phyloP scores from a whole-genome alignment of 2,888 invertebrate genomes.

The Lepidocyrtoides sp. region DNA sequence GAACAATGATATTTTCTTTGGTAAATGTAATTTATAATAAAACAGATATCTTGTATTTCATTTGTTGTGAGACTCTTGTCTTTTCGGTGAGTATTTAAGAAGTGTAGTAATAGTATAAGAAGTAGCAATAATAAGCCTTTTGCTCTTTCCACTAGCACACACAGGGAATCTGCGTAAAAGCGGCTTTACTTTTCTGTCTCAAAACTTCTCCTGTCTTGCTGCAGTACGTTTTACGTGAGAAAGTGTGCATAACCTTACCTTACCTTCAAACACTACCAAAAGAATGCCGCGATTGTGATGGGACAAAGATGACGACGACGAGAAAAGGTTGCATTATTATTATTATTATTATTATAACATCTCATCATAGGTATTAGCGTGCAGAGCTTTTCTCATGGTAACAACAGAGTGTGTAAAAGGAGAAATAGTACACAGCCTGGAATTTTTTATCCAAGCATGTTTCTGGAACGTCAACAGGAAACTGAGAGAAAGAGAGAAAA shows the following conservation, averaged over 20 bases:
- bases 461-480: background rate
- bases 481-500: background rate
- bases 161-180: background rate
- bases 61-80: background rate
- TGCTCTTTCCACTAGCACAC: background rate
- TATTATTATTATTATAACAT: background rate
- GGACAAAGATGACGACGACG: background rate
- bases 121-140: slow-evolving; percentile 29
- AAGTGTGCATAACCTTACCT: background rate
- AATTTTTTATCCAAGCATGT: slow-evolving; percentile 46
- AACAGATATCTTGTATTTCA: slow-evolving; percentile 34
- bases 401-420: background rate
- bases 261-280: background rate
- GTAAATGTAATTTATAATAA: slow-evolving; percentile 33
- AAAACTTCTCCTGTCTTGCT: background rate
- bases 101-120: background rate
- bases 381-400: slow-evolving; percentile 8
- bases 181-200: slow-evolving; percentile 19
- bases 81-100: slow-evolving; percentile 3
- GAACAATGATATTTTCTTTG: background rate
- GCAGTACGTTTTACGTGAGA: background rate
- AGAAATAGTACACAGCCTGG: background rate
- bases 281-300: too few species aligned
- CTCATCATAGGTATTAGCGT: background rate
- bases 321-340: slow-evolving; percentile 33